Evolutionary conservation across 2,888 invertebrate genomes (phyloP).

Genomic region (Sialis lutaria): DNA sequence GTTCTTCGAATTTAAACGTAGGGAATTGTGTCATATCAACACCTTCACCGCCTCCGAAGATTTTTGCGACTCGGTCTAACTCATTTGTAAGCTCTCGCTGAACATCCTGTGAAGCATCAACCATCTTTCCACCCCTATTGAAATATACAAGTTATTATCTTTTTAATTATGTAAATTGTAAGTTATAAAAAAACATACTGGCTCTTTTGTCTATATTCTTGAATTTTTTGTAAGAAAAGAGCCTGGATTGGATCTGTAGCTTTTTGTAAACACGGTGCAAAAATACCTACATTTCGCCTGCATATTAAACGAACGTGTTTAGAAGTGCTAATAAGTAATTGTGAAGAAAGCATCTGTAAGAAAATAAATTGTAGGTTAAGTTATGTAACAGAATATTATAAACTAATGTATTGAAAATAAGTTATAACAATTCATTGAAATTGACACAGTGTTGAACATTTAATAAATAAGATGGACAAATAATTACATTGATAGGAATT

Average conservation of each 20-base stretch:
- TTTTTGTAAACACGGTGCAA: constrained; percentile 48
- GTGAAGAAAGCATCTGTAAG: not conserved
- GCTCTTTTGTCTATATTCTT: constrained; percentile 77
- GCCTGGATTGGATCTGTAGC: constrained; percentile 83
- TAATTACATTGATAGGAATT: too few species aligned
- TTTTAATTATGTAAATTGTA: constrained; percentile 1
- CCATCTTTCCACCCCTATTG: constrained; percentile 61
- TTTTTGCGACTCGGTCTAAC: constrained; percentile 61
- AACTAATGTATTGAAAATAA: too few species aligned
- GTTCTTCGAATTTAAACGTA: constrained; percentile 61
- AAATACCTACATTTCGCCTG: constrained; percentile 54
- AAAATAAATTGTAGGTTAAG: too few species aligned
- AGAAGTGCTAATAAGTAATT: not conserved
- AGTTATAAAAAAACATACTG: constrained; percentile 38
- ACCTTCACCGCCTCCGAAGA: constrained; percentile 56
- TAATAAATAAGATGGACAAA: too few species aligned
- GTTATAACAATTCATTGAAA: too few species aligned
- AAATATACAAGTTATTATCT: constrained; percentile 10
- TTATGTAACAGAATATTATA: too few species aligned
- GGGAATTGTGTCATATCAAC: constrained; percentile 85
- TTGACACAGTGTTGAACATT: too few species aligned
- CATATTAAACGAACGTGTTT: constrained; percentile 23
- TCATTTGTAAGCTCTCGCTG: constrained; percentile 59
- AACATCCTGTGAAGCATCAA: constrained; percentile 63
- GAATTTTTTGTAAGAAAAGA: constrained; percentile 80